Evolutionary conservation across 1,140 invertebrate genomes (phyloP), one percentile per base, ranked within the genome.

Genomic region (Cotesia chilonis): DNA sequence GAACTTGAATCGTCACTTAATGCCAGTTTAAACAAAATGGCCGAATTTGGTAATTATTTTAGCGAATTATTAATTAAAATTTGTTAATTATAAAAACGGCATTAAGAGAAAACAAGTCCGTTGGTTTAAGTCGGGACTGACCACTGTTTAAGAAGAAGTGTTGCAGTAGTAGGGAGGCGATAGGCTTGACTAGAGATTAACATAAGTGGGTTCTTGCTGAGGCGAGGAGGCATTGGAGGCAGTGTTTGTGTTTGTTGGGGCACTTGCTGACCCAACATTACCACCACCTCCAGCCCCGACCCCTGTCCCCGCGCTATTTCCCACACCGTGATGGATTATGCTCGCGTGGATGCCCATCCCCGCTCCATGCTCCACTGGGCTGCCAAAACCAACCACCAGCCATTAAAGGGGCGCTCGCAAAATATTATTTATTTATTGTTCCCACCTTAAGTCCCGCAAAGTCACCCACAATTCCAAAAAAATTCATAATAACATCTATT

Each of bases 181-280:
- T 85, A 89, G 89, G 88, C 89, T 90, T 90, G 91, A 91, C 92
- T 94, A 95, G 90, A 95, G 93, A 92, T 95, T 95, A 85, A 96
- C 94, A 90, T 96, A 96, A 81, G 94, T 95, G 75, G 94, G 94
- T 90, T 94, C 94, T 88, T 95, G 94, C 78, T 87, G 85, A 83
- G 94, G 93, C 81, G 94, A 94, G 85, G 93, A 90, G 86, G 91
- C 87, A 85, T 91, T 90, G 85, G 87, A 88, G 83, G 88, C 85
- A 82, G 85, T 81, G 88, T 88, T 84, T 86, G 88, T 80, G 85
- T 88, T 84, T 84, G 80, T 88, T 80, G 82, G 87, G 77, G 87
- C 85, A 72, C 85, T 82, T 78, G 86, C 81, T 71, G 83, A 80
- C 81, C 81, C 85, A 82, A 88, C 80, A 84, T 87, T 86, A 85